Percentiles rank a stretch among this genome's conserved stretches.
phyloP scores from a whole-genome alignment of 1,140 invertebrate genomes.

The Gryon sp. region DNA sequence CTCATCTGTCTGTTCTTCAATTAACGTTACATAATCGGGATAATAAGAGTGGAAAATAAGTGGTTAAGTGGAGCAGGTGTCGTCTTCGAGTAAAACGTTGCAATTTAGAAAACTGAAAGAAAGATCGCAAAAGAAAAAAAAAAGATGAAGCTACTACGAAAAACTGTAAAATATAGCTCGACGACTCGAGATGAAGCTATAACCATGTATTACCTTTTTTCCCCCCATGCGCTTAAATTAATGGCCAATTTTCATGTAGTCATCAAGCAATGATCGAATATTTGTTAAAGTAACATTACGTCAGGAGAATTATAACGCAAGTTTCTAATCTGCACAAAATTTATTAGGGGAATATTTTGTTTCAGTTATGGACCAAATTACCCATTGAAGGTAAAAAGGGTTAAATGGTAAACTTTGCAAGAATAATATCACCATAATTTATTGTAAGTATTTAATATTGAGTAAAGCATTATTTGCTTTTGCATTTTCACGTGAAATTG shows the following conservation, averaged over 20 bases:
- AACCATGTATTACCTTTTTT: slow-evolving; percentile 11
- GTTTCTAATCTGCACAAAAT: background rate
- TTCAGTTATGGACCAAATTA: no score
- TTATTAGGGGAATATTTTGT: background rate
- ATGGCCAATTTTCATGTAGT: slow-evolving; percentile 10
- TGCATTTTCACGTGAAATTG: no score
- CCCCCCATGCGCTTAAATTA: slow-evolving; percentile 4
- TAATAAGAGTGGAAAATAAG: slow-evolving; percentile 34
- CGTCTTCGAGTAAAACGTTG: slow-evolving; percentile 6
- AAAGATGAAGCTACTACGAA: background rate
- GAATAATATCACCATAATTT: no score
- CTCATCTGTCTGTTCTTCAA: background rate
- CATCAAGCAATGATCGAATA: slow-evolving; percentile 2
- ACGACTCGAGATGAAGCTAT: slow-evolving; percentile 7
- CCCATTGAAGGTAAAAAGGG: no score
- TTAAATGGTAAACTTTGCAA: no score
- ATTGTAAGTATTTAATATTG: no score
- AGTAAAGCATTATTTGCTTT: no score
- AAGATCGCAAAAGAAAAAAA: slow-evolving; percentile 1
- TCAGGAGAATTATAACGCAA: background rate
- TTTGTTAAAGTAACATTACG: slow-evolving; percentile 10
- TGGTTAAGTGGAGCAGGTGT: slow-evolving; percentile 44
- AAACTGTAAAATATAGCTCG: background rate
- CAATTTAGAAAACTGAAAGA: slow-evolving; percentile 8
- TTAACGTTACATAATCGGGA: slow-evolving; percentile 16